These are phyloP conservation scores for Drosophila miranda DNA, from an alignment of 1,140 invertebrate genomes.

Conservation along the genomic window DNA sequence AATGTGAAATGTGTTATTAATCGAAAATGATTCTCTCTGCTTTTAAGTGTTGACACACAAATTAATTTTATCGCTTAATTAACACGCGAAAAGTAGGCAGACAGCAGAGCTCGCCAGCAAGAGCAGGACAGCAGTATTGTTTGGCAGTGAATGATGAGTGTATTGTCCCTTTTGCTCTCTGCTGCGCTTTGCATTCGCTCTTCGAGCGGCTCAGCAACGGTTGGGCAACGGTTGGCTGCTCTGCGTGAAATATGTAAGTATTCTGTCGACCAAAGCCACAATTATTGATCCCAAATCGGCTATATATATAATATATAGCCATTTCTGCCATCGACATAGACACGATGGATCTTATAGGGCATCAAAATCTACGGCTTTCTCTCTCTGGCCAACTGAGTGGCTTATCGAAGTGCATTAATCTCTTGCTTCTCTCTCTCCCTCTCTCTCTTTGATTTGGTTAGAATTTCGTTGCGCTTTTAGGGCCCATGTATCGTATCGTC, in stretches of 20 bases:
- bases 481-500: conserved; percentile 11
- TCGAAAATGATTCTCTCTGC: conserved; percentile 68
- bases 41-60: conserved; percentile 81
- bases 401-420: conserved; percentile 72
- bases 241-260: too few species aligned
- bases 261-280: too few species aligned
- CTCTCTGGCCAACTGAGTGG: too few species aligned
- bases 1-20: conserved; percentile 74
- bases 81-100: conserved; percentile 43
- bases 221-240: conserved; percentile 3
- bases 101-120: conserved; percentile 13
- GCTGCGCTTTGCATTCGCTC: too few species aligned
- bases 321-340: too few species aligned
- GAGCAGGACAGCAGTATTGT: not conserved
- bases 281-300: too few species aligned
- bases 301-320: too few species aligned
- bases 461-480: conserved; percentile 76
- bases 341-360: too few species aligned
- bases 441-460: conserved; percentile 53
- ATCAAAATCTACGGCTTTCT: too few species aligned
- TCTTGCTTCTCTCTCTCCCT: conserved; percentile 3
- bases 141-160: not conserved
- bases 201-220: not conserved
- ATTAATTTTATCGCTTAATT: conserved; percentile 82
- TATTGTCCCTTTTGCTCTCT: conserved; percentile 1